Evolutionary conservation across 2,113 vertebrate genomes (phyloP), one percentile per base, ranked within the genome.

Genomic region (Centropristis striata): DNA sequence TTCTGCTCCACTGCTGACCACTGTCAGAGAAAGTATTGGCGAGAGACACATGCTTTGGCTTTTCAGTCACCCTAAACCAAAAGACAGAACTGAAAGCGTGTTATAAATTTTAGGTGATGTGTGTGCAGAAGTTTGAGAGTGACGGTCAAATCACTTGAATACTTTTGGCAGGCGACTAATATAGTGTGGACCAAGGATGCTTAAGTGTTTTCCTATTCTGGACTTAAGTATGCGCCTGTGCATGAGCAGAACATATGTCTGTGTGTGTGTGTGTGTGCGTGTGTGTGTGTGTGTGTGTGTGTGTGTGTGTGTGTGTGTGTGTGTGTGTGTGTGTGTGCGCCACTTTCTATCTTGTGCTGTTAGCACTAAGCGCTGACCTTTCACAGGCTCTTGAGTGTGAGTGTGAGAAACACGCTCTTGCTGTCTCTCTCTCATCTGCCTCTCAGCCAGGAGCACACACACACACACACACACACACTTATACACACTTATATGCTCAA

Each of bases 381-480:
- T 96, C 95, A 92, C 95, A 96, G 95, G 95, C 95, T 96, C 96
- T 96, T 94, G 95, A 95, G 95, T 95, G 95, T 95, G 92, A 96
- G 95, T 94, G 95, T 95, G 95, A 96, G 96, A 96, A 97, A 96
- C 96, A 95, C 95, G 94, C 96, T 96, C 95, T 96, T 90, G 93
- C 93, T 90, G 95, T 95, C 95, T 95, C 94, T 94, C 96, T 96
- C 91, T 92, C 91, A 87, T 93, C 90, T 89, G 81, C 89, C 89
- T 87, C 90, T 92, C 82, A 83, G 89, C 77, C 78, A 59, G 46
- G 16, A 83, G 13, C 37, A 32, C 82, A 55, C 83, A 79, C 68
- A 47, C 65, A 73, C 60, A 76, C 71, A 58, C 74, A 53, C 51
- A 47, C 60, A 65, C 69, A 74, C 65, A 37, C 65, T 49, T 49